Evolutionary conservation across 2,888 invertebrate species (phyloP).

Genomic region (Stomorhina lunata): DNA sequence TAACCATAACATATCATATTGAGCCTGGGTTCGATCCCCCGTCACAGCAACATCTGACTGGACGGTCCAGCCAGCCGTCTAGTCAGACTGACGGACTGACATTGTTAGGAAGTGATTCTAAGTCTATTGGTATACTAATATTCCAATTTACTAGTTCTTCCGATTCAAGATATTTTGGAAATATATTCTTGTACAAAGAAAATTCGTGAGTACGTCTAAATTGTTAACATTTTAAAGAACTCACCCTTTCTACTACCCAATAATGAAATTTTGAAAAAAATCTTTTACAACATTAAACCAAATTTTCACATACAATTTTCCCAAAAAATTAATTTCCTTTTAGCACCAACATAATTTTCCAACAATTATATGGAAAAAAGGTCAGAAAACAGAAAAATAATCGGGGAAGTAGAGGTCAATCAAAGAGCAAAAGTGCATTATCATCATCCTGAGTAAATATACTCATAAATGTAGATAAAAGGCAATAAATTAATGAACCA

Average conservation of each 20-base stretch:
- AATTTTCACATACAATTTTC: not conserved
- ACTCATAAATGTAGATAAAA: not conserved
- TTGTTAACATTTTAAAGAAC: not conserved
- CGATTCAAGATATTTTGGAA: too few species aligned
- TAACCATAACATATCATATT: too few species aligned
- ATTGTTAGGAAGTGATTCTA: too few species aligned
- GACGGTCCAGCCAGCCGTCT: too few species aligned
- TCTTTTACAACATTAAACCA: not conserved
- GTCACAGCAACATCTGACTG: too few species aligned
- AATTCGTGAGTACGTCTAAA: too few species aligned
- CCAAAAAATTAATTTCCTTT: not conserved
- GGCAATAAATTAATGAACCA: constrained; percentile 43
- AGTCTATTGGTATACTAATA: too few species aligned
- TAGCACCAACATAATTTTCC: constrained; percentile 9
- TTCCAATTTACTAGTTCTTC: too few species aligned
- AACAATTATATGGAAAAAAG: constrained; percentile 8
- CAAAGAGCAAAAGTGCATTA: constrained; percentile 32
- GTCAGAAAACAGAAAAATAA: constrained; percentile 14
- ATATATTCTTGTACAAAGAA: too few species aligned
- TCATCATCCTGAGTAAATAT: constrained; percentile 18
- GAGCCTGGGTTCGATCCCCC: too few species aligned
- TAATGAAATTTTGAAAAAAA: not conserved
- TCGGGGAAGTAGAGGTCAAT: not conserved
- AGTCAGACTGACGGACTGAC: too few species aligned
- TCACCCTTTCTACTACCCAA: not conserved